Conservation (phyloP, 2,113 vertebrate genomes). For the Pteronura brasiliensis region DNA sequence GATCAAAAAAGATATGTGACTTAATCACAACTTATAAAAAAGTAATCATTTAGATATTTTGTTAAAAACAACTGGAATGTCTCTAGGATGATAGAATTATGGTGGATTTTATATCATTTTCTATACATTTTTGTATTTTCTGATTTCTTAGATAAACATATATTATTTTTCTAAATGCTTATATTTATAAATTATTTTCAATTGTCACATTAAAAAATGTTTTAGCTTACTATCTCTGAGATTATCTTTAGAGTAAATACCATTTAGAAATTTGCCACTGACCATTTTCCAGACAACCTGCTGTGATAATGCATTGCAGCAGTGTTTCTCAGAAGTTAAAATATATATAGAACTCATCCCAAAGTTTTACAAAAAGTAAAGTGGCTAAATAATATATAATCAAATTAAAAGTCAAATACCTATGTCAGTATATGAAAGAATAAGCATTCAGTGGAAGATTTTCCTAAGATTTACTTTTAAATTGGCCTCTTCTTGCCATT, state of each 20-base stretch:
- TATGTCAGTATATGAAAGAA: neutral
- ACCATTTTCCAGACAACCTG: neutral
- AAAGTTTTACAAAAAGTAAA: neutral
- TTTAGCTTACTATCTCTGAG: neutral
- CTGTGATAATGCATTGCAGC: neutral
- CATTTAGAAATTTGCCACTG: neutral
- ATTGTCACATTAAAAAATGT: neutral
- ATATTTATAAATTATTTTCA: neutral
- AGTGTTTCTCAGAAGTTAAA: neutral
- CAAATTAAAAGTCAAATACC: neutral
- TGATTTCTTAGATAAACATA: neutral
- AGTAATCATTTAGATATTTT: neutral
- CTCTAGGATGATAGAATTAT: neutral
- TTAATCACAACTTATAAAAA: neutral
- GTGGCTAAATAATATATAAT: neutral
- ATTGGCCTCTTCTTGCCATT: neutral
- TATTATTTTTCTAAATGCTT: neutral
- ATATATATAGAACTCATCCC: neutral
- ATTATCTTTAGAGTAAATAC: neutral
- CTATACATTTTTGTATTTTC: neutral
- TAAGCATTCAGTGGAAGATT: neutral
- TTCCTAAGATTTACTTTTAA: neutral
- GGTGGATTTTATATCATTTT: neutral
- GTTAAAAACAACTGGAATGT: neutral
- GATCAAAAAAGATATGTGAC: neutral